Percentiles rank a stretch among this genome's conserved stretches.
These are phyloP conservation scores for Lagorchestes hirsutus DNA, from an alignment of 2,797 vertebrate species.

Conservation along the genomic window DNA sequence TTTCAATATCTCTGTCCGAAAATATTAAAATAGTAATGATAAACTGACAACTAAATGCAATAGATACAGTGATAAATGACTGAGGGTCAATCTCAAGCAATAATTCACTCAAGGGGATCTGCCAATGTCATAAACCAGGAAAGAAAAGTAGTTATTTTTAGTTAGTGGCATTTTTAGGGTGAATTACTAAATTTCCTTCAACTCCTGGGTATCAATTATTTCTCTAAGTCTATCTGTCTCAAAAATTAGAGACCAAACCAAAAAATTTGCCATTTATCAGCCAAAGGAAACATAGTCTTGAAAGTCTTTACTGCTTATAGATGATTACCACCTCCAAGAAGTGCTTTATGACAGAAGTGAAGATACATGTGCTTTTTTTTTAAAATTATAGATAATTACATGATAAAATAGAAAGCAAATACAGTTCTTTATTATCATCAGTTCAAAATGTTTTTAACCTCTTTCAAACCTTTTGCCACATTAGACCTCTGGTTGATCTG, in stretches of 20 bases:
- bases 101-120: constrained; percentile 60
- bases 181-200: constrained; percentile 20
- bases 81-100: constrained; percentile 18
- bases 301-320: background rate
- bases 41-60: constrained; percentile 59
- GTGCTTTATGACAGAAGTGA: background rate
- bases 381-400: background rate
- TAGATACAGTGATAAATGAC: constrained; percentile 56
- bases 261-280: constrained; percentile 2
- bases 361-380: background rate
- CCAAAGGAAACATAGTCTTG: background rate
- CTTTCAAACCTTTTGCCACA: background rate
- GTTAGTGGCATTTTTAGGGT: constrained; percentile 43
- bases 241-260: constrained; percentile 52
- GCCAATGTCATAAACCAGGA: constrained; percentile 28
- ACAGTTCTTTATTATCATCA: background rate
- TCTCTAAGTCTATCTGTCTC: constrained; percentile 47
- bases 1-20: constrained; percentile 33
- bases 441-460: background rate
- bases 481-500: background rate
- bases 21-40: constrained; percentile 53
- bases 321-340: background rate
- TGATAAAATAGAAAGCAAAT: background rate
- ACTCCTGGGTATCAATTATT: background rate
- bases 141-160: constrained; percentile 61